Evolutionary conservation across 2,888 invertebrate species (phyloP), one percentile per base, ranked within the genome.

Genomic region (Seladonia tumulorum): DNA sequence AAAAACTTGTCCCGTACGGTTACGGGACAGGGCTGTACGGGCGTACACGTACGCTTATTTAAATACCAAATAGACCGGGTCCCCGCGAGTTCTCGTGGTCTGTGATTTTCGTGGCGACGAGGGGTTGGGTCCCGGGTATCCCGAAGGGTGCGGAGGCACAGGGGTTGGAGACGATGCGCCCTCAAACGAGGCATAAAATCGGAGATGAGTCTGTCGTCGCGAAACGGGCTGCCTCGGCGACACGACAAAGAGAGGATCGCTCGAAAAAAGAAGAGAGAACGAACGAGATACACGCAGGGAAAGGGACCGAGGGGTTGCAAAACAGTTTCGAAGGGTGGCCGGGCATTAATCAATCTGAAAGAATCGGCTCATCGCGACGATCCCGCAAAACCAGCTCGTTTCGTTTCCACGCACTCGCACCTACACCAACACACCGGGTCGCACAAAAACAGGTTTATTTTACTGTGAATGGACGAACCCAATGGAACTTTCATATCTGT

Each of bases 181-280:
- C 82, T 91, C 91, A 90, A 92, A 90, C 92, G 92, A 91, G 89
- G 88, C 92, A 92, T 91, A 91, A 92, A 92, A 92, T 92, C 92
- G 91, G 89, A 90, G 90, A 91, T 91, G 92, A 91, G 90, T 88
- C 87, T 85, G 90, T 90, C 86, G 86, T 89, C 87, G 90, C 87
- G 89, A 82, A 87, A 89, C 90, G 89, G 87, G 83, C 81, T 70
- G 81, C 45, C 68, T 22, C 72, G 39, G 73, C 45, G 66, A 71
- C 35, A 53, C 35, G 74, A 57, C 53, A 76, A 29, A 60, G 25
- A 35, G 78, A 42, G 66, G 16, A 42, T 5, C 29, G 60, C 22
- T n/a, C 68, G 57, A 53, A 63, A 60, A 57, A 75, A n/a, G 35
- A 35, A 57, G 22, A 25, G 75, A 25, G 29, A 18, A 29, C 18